Evolutionary conservation across 2,113 vertebrate species (phyloP).

Genomic region (Rhodinocichla rosea): DNA sequence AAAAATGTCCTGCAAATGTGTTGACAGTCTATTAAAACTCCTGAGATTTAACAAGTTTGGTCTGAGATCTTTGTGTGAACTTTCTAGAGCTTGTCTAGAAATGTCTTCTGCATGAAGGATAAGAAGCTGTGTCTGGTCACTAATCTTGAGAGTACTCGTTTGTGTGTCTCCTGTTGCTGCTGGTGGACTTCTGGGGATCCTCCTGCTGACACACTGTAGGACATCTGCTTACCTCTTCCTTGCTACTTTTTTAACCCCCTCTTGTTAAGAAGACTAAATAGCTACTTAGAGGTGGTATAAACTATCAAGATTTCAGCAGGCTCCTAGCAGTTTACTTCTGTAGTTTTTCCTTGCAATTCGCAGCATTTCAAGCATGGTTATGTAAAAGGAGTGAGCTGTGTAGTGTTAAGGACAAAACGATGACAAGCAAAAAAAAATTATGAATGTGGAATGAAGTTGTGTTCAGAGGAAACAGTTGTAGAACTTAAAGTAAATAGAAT

Average conservation of each 20-base stretch:
- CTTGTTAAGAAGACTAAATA: background rate
- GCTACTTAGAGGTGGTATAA: background rate
- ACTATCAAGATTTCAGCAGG: background rate
- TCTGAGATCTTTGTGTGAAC: background rate
- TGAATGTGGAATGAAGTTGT: background rate
- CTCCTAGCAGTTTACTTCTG: background rate
- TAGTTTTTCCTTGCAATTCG: background rate
- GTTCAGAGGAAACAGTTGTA: background rate
- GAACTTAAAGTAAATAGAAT: background rate
- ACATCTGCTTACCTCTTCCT: background rate
- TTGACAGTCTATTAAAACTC: background rate
- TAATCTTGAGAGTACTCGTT: background rate
- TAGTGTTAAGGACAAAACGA: background rate
- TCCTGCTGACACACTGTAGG: background rate
- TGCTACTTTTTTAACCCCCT: background rate
- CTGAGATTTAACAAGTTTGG: background rate
- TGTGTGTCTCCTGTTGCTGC: background rate
- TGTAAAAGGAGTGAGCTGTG: background rate
- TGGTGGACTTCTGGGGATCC: background rate
- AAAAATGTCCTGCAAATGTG: background rate
- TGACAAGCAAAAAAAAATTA: background rate
- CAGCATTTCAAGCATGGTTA: background rate
- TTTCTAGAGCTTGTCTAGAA: background rate
- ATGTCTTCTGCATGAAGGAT: background rate
- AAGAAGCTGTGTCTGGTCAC: background rate